Conservation (phyloP, 2,888 invertebrate species). For the Drosophila recens region DNA sequence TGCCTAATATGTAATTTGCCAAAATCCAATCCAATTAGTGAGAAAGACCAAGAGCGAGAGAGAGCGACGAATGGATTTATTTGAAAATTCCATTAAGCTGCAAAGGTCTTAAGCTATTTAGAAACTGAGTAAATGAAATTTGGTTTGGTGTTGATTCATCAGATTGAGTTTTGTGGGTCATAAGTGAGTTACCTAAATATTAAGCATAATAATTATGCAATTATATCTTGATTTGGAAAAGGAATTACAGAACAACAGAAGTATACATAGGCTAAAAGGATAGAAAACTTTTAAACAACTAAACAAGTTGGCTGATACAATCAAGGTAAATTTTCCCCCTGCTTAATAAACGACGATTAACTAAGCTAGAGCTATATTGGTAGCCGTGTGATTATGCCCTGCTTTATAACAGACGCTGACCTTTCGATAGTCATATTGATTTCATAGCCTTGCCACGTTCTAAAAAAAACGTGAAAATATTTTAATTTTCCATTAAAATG, state of each 20-base stretch:
- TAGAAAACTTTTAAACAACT: neutral
- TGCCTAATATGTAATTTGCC: slow-evolving; percentile 40
- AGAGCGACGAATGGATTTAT: slow-evolving; percentile 20
- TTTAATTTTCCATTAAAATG: slow-evolving; percentile 54
- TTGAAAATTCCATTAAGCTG: slow-evolving; percentile 54
- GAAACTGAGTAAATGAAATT: slow-evolving; percentile 20
- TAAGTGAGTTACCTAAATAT: neutral
- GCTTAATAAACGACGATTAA: neutral
- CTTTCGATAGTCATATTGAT: slow-evolving; percentile 32
- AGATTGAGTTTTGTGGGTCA: slow-evolving; percentile 3
- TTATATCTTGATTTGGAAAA: neutral
- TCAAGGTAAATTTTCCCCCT: too few species aligned
- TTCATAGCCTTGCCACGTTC: slow-evolving; percentile 8
- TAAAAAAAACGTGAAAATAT: slow-evolving; percentile 28
- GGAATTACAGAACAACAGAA: neutral
- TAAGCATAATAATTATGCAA: neutral
- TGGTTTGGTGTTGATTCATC: slow-evolving; percentile 16
- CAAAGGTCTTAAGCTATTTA: slow-evolving; percentile 22
- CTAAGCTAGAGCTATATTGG: neutral
- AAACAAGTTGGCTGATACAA: neutral
- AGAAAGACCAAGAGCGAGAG: neutral
- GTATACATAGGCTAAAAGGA: neutral
- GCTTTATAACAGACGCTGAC: slow-evolving; percentile 18
- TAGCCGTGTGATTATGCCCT: neutral
- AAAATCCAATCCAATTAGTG: slow-evolving; percentile 56